phyloP scores from a whole-genome alignment of 2,797 vertebrate genomes.

The Lepilemur septentrionalis region DNA sequence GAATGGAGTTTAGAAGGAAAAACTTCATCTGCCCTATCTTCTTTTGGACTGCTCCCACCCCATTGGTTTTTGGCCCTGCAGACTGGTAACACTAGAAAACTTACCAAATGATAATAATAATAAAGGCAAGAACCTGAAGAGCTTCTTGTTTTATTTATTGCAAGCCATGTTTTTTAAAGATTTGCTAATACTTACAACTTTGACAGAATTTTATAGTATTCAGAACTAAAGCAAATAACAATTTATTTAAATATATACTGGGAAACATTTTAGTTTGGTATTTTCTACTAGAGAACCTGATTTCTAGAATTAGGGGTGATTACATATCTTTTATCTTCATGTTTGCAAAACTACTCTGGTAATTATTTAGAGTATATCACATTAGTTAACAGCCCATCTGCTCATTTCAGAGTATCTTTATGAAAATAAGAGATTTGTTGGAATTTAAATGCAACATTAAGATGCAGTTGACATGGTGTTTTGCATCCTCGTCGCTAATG shows the following conservation, averaged over 20 bases:
- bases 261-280: constrained; percentile 25
- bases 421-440: constrained; percentile 7
- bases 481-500: constrained; percentile 58
- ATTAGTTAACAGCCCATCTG: constrained; percentile 28
- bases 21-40: background rate
- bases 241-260: background rate
- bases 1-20: background rate
- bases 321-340: background rate
- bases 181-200: background rate
- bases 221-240: constrained; percentile 16
- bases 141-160: background rate
- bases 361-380: constrained; percentile 9
- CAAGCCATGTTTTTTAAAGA: background rate
- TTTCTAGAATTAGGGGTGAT: background rate
- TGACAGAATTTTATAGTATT: constrained; percentile 6
- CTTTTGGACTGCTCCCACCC: background rate
- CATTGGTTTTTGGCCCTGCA: background rate
- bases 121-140: background rate
- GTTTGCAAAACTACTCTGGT: background rate
- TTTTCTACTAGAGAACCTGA: constrained; percentile 11
- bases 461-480: background rate
- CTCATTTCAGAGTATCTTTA: constrained; percentile 37
- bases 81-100: background rate
- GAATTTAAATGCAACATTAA: background rate
- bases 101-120: background rate